Base-by-base conservation (phyloP, 2,113 vertebrate genomes). In the Rhadina sibilatrix region DNA sequence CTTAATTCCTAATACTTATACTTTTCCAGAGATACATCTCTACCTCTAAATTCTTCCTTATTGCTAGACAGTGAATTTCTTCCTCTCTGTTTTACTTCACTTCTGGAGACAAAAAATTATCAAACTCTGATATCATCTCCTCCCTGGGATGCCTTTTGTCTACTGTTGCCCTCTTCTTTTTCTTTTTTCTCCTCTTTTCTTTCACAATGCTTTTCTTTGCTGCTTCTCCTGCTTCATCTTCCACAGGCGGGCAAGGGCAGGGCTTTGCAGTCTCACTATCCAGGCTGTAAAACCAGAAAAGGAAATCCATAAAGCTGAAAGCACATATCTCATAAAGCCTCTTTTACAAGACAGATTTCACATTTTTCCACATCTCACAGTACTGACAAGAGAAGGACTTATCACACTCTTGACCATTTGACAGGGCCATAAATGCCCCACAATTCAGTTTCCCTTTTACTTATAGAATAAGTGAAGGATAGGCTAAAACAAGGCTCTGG, bases 221-320 rank as follows among this genome's bases (percentile, higher is more conserved):
- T 74, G 47, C 60, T 69, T 86, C 53, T 87, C 31, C 87, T 76
- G 5, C 47, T 95, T 65, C 59, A 42, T 89, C 90, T 77, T 82
- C 82, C 60, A 83, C 57, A 38, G 75, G 23, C 38, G 31, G 78
- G 37, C 10, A 64, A 24, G 54, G 38, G 69, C 54, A 70, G 17
- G 66, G 38, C 42, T 94, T 92, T 59, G 63, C 71, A 59, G 84
- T 65, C 13, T 95, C 90, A 59, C 83, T 30, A 25, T 87, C 89
- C 25, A 60, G 66, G 46, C 96, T 98, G 89, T 49, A 96, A 96
- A 89, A 92, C 25, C 37, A 94, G 72, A 92, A n/a, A 65, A 90
- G 40, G 30, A 90, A 89, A 86, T 61, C 33, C 46, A 71, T 8
- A 46, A 68, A 94, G 54, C 18, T 84, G 64, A 77, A 61, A 63